A percentile compares a stretch with the other conserved stretches of the same genome.
Conservation (phyloP, 2,888 invertebrate genomes). For the Sepioteuthis lessoniana region DNA sequence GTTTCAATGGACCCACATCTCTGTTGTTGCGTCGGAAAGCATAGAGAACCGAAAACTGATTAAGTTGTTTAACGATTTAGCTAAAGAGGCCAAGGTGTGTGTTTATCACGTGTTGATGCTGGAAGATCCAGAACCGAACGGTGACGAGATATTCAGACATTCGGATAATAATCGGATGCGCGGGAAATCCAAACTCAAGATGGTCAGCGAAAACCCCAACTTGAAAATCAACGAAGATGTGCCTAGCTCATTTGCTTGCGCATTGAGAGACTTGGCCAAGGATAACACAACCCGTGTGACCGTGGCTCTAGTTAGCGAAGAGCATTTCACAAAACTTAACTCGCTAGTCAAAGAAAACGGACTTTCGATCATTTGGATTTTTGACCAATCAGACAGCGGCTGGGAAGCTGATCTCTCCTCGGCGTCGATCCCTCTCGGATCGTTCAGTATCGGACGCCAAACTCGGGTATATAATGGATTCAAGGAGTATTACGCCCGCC, state of each 20-base stretch:
- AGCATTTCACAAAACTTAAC: not conserved
- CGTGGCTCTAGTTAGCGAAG: not conserved
- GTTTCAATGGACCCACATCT: constrained; percentile 59
- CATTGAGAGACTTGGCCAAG: not conserved
- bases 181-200: constrained; percentile 35
- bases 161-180: not conserved
- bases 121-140: constrained; percentile 42
- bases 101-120: constrained; percentile 51
- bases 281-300: not conserved
- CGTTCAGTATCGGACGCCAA: not conserved
- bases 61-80: constrained; percentile 53
- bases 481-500: constrained; percentile 26
- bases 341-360: constrained; percentile 14
- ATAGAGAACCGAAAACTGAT: constrained; percentile 49
- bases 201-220: constrained; percentile 50
- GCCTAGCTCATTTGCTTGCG: not conserved
- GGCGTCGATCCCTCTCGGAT: not conserved
- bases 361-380: constrained; percentile 36
- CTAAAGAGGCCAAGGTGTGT: constrained; percentile 57
- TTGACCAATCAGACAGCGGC: not conserved
- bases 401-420: constrained; percentile 24
- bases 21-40: constrained; percentile 57
- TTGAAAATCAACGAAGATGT: constrained; percentile 47
- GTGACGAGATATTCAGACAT: constrained; percentile 49
- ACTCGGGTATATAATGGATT: constrained; percentile 2